A percentile compares a stretch with the other conserved stretches of the same genome.
These are phyloP conservation scores for Jordanella pulchra DNA, from an alignment of 2,797 vertebrate species.

Conservation along the genomic window DNA sequence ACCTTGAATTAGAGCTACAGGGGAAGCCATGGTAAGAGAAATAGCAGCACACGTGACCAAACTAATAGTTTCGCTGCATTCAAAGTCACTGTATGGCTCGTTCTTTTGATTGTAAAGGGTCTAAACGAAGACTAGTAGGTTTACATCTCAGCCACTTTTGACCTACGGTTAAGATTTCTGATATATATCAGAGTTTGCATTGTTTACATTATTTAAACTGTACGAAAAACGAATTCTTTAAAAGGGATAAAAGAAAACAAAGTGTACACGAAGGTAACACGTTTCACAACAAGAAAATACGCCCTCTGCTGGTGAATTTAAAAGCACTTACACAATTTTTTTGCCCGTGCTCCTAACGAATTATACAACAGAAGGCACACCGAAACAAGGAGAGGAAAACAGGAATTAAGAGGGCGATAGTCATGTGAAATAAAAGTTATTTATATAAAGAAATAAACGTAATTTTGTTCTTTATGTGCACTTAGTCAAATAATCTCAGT, in stretches of 20 bases:
- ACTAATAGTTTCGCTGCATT: constrained; percentile 37
- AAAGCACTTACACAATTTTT: constrained; percentile 57
- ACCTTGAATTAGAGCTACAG: constrained; percentile 75
- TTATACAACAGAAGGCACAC: not conserved
- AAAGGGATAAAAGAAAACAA: not conserved
- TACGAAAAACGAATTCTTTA: not conserved
- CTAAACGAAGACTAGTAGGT: accelerated
- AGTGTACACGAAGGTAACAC: constrained; percentile 17
- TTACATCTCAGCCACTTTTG: not conserved
- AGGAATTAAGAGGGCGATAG: not conserved
- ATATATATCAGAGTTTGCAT: not conserved
- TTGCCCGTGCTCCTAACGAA: not conserved
- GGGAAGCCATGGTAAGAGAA: constrained; percentile 58
- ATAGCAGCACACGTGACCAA: not conserved
- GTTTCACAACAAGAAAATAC: constrained; percentile 47
- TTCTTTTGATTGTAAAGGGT: accelerated
- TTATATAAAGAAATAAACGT: too few species aligned
- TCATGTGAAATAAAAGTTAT: too few species aligned
- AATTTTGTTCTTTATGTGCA: too few species aligned
- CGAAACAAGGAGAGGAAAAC: not conserved
- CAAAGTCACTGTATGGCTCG: not conserved
- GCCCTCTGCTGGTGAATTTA: constrained; percentile 40
- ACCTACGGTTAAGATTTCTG: accelerated
- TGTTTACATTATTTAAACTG: not conserved
- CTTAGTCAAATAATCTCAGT: too few species aligned